phyloP scores from a whole-genome alignment of 2,888 invertebrate genomes.

The Flexamia atlantica region DNA sequence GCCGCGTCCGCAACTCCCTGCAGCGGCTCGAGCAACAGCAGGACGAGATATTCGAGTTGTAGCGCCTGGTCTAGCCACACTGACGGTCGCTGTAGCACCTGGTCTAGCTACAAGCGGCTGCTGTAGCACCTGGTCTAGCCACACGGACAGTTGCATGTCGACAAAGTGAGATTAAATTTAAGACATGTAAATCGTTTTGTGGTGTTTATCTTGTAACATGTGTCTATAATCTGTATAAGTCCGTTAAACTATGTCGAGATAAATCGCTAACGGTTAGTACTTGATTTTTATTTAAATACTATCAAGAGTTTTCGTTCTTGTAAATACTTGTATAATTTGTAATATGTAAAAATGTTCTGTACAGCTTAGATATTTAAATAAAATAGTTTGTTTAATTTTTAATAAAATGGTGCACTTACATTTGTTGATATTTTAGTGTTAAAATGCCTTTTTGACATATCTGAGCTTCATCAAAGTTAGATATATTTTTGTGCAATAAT shows the following conservation, averaged over 20 bases:
- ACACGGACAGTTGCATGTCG: background rate
- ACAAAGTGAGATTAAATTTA: constrained; percentile 38
- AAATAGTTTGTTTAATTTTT: constrained; percentile 18
- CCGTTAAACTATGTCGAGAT: background rate
- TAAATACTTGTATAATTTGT: constrained; percentile 15
- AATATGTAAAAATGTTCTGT: background rate
- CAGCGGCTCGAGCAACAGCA: constrained; percentile 90
- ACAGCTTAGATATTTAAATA: constrained; percentile 28
- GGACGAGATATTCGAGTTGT: constrained; percentile 95
- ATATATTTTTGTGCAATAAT: constrained; percentile 27
- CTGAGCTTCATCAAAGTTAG: constrained; percentile 13
- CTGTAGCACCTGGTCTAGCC: constrained; percentile 82
- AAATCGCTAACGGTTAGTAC: background rate
- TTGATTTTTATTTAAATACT: constrained; percentile 14
- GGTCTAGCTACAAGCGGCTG: too few relatives aligned
- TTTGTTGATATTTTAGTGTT: constrained; percentile 30
- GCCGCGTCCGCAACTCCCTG: constrained; percentile 87
- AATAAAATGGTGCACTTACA: constrained; percentile 35
- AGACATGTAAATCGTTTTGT: background rate
- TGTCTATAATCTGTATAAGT: constrained; percentile 2
- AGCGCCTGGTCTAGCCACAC: constrained; percentile 77
- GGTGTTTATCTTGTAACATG: background rate
- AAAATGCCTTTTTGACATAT: constrained; percentile 39
- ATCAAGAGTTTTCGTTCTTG: background rate
- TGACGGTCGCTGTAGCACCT: constrained; percentile 90